Evolutionary conservation across 2,797 vertebrate genomes (phyloP), one percentile per base, ranked within the genome.

Genomic region (Sylvilagus floridanus): DNA sequence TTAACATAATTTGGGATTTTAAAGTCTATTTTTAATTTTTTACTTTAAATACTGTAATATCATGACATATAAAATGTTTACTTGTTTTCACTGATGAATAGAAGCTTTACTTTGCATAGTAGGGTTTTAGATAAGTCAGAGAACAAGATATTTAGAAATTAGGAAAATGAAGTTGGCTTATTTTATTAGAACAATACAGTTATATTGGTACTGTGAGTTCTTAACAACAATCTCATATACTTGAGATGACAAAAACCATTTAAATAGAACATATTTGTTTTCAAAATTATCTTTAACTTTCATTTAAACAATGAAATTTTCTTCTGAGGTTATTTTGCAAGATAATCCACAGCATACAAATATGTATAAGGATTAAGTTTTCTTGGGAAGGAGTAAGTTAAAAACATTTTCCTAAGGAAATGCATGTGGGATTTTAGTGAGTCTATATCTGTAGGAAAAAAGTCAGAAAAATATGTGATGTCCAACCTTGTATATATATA

Each of bases 21-120:
- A 78, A 63, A 93, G 3, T 81, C 92, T 66, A 62, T 82, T 94
- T 92, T 52, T 35, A 71, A 76, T 84, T 93, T 14, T 85, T 93
- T 76, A 75, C 26, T 32, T 90, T 82, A 89, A 95, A 72, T 91
- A 88, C 88, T 78, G 65, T 54, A 71, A 42, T n/a, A 73, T 62
- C 68, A 88, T 90, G 63, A 77, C 7, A 77, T 57, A 30, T 24
- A 65, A 14, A 47, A 69, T 73, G 14, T 35, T 92, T 69, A 63
- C 19, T 11, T 79, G 1, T 79, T 84, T 65, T 7, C 78, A 71
- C 2, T 65, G 37, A 30, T 84, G 26, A 63, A 32, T 32, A 6
- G 5, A 76, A 57, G 30, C 2, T 35, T 50, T 60, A 26, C 30
- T 77, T 88, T 77, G 63, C 16, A 28, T 30, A 32, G 10, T 42